Conservation (phyloP, 2,113 vertebrate genomes). For the Halcyon senegalensis region DNA sequence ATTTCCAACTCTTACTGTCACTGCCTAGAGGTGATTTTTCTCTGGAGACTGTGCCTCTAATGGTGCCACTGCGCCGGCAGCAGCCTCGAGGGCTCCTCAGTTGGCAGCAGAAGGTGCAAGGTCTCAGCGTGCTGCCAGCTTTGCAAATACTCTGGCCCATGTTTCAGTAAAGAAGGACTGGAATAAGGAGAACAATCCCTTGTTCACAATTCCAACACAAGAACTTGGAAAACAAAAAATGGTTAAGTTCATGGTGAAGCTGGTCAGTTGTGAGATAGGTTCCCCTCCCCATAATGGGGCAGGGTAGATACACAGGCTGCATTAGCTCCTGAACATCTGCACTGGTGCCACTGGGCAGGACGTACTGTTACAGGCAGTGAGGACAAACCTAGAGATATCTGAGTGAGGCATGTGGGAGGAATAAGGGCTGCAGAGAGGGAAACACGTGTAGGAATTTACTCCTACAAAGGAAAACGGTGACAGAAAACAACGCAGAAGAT, state of each 20-base stretch:
- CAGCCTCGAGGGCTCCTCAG: not conserved
- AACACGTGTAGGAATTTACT: not conserved
- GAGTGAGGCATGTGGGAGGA: fast-evolving
- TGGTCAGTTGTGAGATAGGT: fast-evolving
- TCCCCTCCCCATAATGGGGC: fast-evolving
- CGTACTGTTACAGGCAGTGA: fast-evolving
- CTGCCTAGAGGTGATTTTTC: not conserved
- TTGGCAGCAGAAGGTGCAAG: not conserved
- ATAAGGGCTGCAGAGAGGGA: not conserved
- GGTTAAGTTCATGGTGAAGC: not conserved
- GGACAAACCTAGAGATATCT: not conserved
- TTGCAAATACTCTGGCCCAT: not conserved
- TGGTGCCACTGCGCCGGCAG: not conserved
- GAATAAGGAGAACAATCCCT: not conserved
- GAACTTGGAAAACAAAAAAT: not conserved
- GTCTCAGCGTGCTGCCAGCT: not conserved
- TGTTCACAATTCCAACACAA: not conserved
- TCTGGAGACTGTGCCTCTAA: not conserved
- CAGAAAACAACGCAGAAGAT: not conserved
- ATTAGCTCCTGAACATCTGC: too few relatives aligned
- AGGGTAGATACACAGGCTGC: not conserved
- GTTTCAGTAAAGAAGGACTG: not conserved
- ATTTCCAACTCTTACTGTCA: not conserved
- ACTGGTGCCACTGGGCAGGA: not conserved
- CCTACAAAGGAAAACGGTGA: not conserved